Base-by-base conservation (phyloP, 1,140 invertebrate species). In the Cepaea nemoralis region DNA sequence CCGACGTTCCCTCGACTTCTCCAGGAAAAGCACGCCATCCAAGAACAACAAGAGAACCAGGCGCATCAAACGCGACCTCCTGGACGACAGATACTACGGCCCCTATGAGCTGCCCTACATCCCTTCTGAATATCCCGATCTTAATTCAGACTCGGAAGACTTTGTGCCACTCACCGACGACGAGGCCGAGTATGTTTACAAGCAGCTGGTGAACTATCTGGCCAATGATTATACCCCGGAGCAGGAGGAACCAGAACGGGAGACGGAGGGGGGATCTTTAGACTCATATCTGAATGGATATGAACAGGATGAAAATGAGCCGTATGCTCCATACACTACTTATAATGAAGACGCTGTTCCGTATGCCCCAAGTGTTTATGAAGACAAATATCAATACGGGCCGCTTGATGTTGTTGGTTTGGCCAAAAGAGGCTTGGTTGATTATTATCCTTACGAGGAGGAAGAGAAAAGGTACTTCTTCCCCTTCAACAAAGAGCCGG, bases 401-500 rank as follows among this genome's bases (percentile, higher is more conserved):
- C 42, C 67, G 12, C 74, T 83, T 40, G 69, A 78, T 31, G 27
- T 63, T 22, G 67, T 33, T 37, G 66, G 33, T 40, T 79, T 76
- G 39, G 77, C 73, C 19, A 86, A 86, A 74, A 80, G 85, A 35
- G 83, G 86, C 27, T 85, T 87, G 84, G 48, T 86, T 40, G 84
- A 83, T 69, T 80, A 84, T n/a, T 75, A 84, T 14, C 86, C 87
- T 6, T 80, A 81, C 2, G 74, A 80, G 14, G 83, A 82, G 45
- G 80, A 77, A 42, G 78, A 80, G 48, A 86, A 86, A 66, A 70
- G 85, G 16, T 85, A 84, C 76, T 87, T 87, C 80, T 88, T 81
- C 39, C 87, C 87, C 1, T 83, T 84, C 78, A 81, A 55, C 31
- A 82, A 85, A 27, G 87, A 88, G 48, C 86, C 86, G 0, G 80